These are phyloP conservation scores for Montipora sp. DNA, from an alignment of 64 coral and sea anemone species.

Conservation along the genomic window DNA sequence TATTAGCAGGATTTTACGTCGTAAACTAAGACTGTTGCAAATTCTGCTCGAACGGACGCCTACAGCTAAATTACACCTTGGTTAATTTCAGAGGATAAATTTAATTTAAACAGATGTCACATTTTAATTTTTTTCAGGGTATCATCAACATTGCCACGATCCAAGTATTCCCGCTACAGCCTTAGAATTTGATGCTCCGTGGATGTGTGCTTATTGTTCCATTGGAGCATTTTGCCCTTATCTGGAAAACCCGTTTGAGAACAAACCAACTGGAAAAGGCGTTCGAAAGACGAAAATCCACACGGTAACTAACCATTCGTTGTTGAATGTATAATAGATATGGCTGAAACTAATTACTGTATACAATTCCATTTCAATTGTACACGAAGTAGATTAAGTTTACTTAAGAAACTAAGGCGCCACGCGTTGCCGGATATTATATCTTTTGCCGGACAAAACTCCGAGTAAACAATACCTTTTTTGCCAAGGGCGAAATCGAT, in stretches of 20 bases:
- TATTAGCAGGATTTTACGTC: neutral
- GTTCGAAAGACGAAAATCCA: conserved; percentile 57
- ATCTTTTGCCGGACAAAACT: neutral
- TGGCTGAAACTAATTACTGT: neutral
- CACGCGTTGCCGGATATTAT: conserved; percentile 8
- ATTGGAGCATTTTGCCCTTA: conserved; percentile 80
- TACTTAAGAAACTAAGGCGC: neutral
- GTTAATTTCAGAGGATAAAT: conserved; percentile 11
- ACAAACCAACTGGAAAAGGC: conserved; percentile 49
- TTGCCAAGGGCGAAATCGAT: neutral
- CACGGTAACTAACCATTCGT: conserved; percentile 26
- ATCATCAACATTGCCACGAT: conserved; percentile 73
- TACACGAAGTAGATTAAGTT: neutral
- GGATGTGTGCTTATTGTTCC: conserved; percentile 76
- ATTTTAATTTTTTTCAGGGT: conserved; percentile 44
- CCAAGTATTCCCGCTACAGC: conserved; percentile 64
- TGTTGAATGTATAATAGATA: neutral
- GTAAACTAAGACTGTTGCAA: neutral
- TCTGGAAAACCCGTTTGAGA: conserved; percentile 69
- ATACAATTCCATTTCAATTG: conserved; percentile 1
- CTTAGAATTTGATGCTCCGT: conserved; percentile 66
- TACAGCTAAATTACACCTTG: conserved; percentile 10
- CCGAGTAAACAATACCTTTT: neutral
- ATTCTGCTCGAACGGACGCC: neutral
- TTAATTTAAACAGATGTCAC: conserved; percentile 17